Conservation (phyloP, 2,113 vertebrate genomes). For the Scatophagus argus region DNA sequence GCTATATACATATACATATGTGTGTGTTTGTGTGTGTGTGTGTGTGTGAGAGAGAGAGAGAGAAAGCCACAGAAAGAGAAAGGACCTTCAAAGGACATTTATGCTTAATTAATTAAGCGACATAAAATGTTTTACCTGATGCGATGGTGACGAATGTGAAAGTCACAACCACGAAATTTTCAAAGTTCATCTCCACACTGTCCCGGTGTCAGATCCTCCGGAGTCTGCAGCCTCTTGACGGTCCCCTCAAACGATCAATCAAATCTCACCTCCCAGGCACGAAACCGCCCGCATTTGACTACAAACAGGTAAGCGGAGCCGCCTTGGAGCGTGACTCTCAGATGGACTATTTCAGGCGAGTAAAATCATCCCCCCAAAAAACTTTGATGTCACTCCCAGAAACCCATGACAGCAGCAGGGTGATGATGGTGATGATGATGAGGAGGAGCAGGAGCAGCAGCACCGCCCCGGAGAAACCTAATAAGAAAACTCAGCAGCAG, state of each 20-base stretch:
- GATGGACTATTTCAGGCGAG: slow-evolving; percentile 54
- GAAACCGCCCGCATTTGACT: background rate
- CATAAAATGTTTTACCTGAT: slow-evolving; percentile 68
- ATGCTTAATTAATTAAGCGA: background rate
- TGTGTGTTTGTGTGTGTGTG: background rate
- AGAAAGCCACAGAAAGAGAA: background rate
- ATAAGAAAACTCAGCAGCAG: slow-evolving; percentile 65
- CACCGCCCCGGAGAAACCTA: slow-evolving; percentile 58
- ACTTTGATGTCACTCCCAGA: slow-evolving; percentile 66
- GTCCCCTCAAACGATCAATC: slow-evolving; percentile 32
- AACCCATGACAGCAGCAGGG: slow-evolving; percentile 57
- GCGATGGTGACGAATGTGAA: slow-evolving; percentile 55
- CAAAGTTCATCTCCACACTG: slow-evolving; percentile 76
- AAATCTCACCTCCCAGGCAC: slow-evolving; percentile 13
- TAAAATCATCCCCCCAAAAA: slow-evolving; percentile 58
- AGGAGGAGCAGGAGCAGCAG: slow-evolving; percentile 40
- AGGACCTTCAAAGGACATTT: background rate
- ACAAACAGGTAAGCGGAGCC: background rate
- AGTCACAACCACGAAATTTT: slow-evolving; percentile 69
- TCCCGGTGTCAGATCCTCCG: slow-evolving; percentile 38
- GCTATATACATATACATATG: background rate
- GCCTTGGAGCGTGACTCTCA: slow-evolving; percentile 24
- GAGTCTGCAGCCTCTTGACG: slow-evolving; percentile 32
- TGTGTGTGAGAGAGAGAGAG: background rate
- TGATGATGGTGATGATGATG: background rate